Conservation (phyloP, 2,113 vertebrate genomes). For the Myanophis thanlyinensis region DNA sequence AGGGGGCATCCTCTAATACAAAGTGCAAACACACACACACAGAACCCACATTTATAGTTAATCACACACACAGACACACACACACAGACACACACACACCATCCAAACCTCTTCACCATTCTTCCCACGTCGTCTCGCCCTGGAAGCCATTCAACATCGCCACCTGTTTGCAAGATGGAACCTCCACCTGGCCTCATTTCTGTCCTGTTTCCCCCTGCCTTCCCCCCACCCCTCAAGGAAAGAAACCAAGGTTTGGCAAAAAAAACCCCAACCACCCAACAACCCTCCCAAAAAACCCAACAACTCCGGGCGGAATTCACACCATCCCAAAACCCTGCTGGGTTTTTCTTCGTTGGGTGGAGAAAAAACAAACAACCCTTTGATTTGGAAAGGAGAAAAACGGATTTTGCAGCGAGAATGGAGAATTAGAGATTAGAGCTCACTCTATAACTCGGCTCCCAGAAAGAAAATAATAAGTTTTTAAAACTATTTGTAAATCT, state of each 20-base stretch:
- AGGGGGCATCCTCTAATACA: background rate
- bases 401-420: background rate
- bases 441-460: fast-evolving
- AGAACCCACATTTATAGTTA: too few species aligned
- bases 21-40: too few species aligned
- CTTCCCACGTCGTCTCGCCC: background rate
- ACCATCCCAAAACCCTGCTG: background rate
- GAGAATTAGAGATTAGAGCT: background rate
- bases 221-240: background rate
- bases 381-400: too few species aligned
- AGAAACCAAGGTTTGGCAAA: background rate
- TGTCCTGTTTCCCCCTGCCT: background rate
- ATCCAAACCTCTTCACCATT: too few species aligned
- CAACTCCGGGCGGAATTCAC: background rate
- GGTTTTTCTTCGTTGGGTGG: background rate
- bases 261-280: too few species aligned
- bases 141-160: background rate
- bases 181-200: too few species aligned
- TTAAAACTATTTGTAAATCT: background rate
- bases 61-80: too few species aligned
- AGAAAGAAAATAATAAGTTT: background rate
- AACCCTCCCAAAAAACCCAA: too few species aligned
- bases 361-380: too few species aligned
- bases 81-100: too few species aligned
- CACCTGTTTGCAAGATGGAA: too few species aligned